Conservation (phyloP, 1,140 invertebrate species). For the Drosophila guanche region DNA sequence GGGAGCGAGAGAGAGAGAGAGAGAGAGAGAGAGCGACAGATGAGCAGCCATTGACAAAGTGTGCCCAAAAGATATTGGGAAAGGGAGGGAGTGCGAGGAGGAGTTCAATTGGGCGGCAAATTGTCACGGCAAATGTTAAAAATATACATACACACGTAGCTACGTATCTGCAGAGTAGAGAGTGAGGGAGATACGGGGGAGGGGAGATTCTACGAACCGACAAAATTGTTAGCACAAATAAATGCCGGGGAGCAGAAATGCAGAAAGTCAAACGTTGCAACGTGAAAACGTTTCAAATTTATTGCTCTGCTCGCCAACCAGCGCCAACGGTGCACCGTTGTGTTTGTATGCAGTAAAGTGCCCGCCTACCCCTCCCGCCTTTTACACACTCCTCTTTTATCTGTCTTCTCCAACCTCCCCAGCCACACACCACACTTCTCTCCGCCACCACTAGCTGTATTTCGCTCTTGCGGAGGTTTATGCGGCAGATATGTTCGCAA, state of each 20-base stretch:
- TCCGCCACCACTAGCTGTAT: no score
- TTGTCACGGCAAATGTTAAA: slow-evolving; percentile 53
- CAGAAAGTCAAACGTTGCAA: slow-evolving; percentile 67
- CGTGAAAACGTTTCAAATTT: slow-evolving; percentile 72
- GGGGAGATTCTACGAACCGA: slow-evolving; percentile 10
- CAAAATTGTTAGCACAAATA: slow-evolving; percentile 76
- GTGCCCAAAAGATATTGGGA: slow-evolving; percentile 16
- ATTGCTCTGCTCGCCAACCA: slow-evolving; percentile 54
- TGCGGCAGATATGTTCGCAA: no score
- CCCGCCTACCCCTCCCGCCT: no score
- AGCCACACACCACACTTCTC: no score
- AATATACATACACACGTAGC: slow-evolving; percentile 8
- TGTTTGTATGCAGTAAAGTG: slow-evolving; percentile 50
- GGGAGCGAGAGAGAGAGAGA: slow-evolving; percentile 5
- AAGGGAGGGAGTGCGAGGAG: slow-evolving; percentile 10
- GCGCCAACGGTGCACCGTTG: background rate
- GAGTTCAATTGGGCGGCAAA: slow-evolving; percentile 78
- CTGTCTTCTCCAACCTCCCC: no score
- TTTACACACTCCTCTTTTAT: slow-evolving; percentile 4
- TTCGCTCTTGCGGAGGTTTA: no score
- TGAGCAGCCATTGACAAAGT: slow-evolving; percentile 31
- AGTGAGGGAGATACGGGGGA: no score
- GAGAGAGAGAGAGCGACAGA: slow-evolving; percentile 11
- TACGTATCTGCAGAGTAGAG: slow-evolving; percentile 1
- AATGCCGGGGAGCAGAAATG: slow-evolving; percentile 26